phyloP scores from a whole-genome alignment of 30 jellyfish, hydroid and myxozoan genomes.

The Pseudorhiza aurosa region DNA sequence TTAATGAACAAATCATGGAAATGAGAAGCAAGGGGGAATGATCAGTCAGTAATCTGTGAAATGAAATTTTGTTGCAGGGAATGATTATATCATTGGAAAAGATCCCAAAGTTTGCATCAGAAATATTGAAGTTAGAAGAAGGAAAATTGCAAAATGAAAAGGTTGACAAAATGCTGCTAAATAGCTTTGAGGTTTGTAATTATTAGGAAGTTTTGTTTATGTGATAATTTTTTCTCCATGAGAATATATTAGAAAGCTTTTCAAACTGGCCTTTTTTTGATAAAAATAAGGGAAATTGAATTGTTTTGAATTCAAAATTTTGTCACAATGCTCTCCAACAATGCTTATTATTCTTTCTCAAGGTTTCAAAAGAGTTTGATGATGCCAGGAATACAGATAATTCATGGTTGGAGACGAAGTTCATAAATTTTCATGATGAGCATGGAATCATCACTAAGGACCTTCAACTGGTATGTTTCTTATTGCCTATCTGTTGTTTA shows the following conservation, averaged over 20 bases:
- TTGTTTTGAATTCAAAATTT: no score
- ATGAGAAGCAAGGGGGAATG: no score
- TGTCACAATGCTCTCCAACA: no score
- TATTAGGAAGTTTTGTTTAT: no score
- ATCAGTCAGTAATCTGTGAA: no score
- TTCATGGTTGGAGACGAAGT: constrained; percentile 75
- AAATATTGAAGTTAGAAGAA: not conserved
- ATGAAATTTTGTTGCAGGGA: constrained; percentile 3
- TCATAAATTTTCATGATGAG: constrained; percentile 68
- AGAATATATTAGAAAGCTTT: no score
- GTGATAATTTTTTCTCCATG: no score
- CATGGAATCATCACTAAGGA: constrained; percentile 45
- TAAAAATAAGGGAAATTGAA: no score
- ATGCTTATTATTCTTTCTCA: not conserved
- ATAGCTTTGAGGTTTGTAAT: constrained; percentile 9
- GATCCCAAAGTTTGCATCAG: constrained; percentile 9
- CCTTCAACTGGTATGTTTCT: constrained; percentile 45
- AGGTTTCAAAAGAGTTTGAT: constrained; percentile 43
- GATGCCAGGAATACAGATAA: constrained; percentile 80
- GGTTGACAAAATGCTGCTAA: not conserved
- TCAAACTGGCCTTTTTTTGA: no score
- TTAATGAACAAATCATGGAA: no score
- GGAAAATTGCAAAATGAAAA: not conserved
- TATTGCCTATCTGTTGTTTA: no score
- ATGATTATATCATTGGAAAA: not conserved